Conservation (phyloP, 92 coral and sea anemone genomes). For the Parazoanthus swiftii region DNA sequence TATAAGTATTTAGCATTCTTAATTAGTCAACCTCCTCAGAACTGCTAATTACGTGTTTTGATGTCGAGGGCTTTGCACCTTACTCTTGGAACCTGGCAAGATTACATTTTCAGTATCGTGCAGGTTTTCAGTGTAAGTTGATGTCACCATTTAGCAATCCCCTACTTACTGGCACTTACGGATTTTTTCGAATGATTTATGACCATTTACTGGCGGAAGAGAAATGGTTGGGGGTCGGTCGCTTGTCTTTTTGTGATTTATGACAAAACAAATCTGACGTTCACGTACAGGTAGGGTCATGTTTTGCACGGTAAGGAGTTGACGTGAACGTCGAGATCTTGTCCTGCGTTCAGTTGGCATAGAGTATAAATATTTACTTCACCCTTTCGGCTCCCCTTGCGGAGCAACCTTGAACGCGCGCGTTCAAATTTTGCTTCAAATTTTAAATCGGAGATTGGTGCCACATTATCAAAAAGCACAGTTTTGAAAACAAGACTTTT, state of each 20-base stretch:
- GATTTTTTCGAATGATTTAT: slow-evolving; percentile 29
- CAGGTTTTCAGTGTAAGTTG: slow-evolving; percentile 4
- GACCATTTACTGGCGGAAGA: slow-evolving; percentile 39
- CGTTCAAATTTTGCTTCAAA: not conserved
- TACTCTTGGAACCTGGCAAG: not conserved
- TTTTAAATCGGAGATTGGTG: not conserved
- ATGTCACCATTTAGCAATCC: slow-evolving; percentile 30
- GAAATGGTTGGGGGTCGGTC: slow-evolving; percentile 41
- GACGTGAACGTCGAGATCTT: slow-evolving; percentile 23
- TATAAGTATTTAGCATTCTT: slow-evolving; percentile 37
- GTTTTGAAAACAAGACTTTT: not conserved
- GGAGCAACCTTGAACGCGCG: not conserved
- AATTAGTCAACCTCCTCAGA: slow-evolving; percentile 18
- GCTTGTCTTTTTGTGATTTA: slow-evolving; percentile 41
- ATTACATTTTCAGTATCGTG: not conserved
- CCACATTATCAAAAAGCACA: not conserved
- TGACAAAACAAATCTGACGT: slow-evolving; percentile 29
- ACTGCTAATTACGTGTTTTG: slow-evolving; percentile 23
- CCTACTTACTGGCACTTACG: slow-evolving; percentile 21
- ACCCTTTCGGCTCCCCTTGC: not conserved
- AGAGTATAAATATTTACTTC: not conserved
- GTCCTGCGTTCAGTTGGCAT: not conserved
- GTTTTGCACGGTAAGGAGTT: slow-evolving; percentile 30
- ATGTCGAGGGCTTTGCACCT: slow-evolving; percentile 12
- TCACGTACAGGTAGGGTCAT: slow-evolving; percentile 22